phyloP scores from a whole-genome alignment of 2,113 vertebrate species.

The Laticauda colubrina region DNA sequence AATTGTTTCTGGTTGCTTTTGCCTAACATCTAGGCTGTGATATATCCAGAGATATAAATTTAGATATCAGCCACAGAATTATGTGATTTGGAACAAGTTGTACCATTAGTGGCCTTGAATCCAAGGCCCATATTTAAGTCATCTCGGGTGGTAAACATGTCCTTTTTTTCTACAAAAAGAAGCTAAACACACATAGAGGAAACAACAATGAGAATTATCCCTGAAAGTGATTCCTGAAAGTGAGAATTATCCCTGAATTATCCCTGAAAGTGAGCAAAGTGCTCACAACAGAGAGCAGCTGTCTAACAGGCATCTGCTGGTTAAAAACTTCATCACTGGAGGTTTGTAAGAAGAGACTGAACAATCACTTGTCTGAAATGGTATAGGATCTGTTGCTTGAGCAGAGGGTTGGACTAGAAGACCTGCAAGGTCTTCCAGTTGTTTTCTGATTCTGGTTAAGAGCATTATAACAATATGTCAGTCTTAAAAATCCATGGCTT shows the following conservation, averaged over 20 bases:
- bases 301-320: background rate
- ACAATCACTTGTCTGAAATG: no score
- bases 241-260: background rate
- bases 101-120: background rate
- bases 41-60: background rate
- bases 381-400: no score
- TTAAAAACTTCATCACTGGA: no score
- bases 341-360: no score
- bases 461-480: background rate
- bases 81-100: background rate
- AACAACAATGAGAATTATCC: background rate
- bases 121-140: background rate
- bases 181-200: background rate
- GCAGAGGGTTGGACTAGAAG: no score
- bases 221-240: background rate
- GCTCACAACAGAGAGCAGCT: background rate
- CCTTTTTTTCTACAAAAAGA: background rate
- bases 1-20: background rate
- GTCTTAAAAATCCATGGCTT: background rate
- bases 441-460: background rate
- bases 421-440: no score
- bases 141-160: background rate
- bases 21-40: background rate
- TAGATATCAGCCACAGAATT: background rate
- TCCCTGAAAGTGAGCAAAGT: background rate